Percentiles rank a stretch among this genome's conserved stretches.
Conservation (phyloP, 2,888 invertebrate genomes). For the Netelia virgata region DNA sequence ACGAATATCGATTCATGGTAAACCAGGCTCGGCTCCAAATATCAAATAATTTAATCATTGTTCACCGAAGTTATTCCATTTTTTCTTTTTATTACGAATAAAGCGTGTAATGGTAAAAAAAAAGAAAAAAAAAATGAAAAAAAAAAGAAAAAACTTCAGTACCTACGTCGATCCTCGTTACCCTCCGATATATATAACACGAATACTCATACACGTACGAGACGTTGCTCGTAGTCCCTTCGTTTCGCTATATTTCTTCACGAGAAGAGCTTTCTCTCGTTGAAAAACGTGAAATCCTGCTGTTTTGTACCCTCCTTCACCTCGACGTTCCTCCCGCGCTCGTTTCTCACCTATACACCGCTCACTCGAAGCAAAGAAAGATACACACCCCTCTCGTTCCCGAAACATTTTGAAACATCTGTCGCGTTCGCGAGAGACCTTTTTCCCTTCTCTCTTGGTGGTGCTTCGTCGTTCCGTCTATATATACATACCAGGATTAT, state of each 20-base stretch:
- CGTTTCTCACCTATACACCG: constrained; percentile 49
- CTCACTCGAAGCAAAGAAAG: constrained; percentile 27
- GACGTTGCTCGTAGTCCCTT: constrained; percentile 18
- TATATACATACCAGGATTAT: neutral
- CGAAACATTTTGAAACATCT: constrained; percentile 66
- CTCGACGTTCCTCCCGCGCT: constrained; percentile 51
- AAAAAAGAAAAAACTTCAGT: too few species aligned
- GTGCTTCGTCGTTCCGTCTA: neutral
- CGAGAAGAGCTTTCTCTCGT: constrained; percentile 62
- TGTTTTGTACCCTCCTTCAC: constrained; percentile 42
- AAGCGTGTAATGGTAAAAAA: too few species aligned
- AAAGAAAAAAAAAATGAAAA: too few species aligned
- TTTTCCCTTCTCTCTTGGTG: constrained; percentile 23
- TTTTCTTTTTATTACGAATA: too few species aligned
- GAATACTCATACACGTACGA: constrained; percentile 1
- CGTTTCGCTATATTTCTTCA: constrained; percentile 52
- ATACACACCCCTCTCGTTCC: constrained; percentile 23
- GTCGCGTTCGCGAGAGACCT: constrained; percentile 49
- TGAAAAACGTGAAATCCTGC: constrained; percentile 60
- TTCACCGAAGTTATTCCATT: too few species aligned
- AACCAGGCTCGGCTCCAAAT: too few species aligned
- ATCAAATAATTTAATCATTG: too few species aligned
- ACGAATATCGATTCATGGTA: too few species aligned
- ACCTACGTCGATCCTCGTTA: too few species aligned
- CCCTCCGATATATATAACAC: neutral